Evolutionary conservation across 1,140 invertebrate genomes (phyloP), one percentile per base, ranked within the genome.

Genomic region (Drosophila arawakana): DNA sequence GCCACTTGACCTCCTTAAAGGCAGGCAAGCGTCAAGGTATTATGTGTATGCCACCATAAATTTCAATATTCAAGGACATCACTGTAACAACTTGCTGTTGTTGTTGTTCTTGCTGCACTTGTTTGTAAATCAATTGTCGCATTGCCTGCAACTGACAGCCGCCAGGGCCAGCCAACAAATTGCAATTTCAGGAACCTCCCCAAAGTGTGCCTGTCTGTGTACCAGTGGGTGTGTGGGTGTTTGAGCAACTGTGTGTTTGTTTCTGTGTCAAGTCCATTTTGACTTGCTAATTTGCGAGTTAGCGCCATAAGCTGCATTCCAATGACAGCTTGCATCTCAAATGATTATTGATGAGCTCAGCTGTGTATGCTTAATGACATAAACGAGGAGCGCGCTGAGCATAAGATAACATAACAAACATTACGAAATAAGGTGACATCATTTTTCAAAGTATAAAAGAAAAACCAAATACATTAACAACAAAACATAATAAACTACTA

Each of bases 111-210:
- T 77, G 30, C 55, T 34, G 47, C 73, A 83, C 57, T 71, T 50
- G 58, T 65, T 52, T 71, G 72, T 84, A 73, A 86, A 86, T 86
- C 83, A 86, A 88, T 88, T 88, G 83, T 80, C 83, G 80, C 80
- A 75, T 63, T 67, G 77, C 66, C 66, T 83, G 76, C 73, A 75
- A 71, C 65, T 62, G 81, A 82, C 76, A 82, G 58, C 57, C 73
- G 54, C 47, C 74, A 65, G 65, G 77, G 70, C 54, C 44, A 66
- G 47, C 50, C 54, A 59, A 34, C 62, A 76, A 86, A 86, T 73
- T 84, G 81, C 70, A 37, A 57, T 80, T 80, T 68, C 70, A 77
- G 73, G 55, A 61, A 68, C 39, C 35, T 4, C 9, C 55, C n/a
- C 30, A 7, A 44, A 35, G 54, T 76, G 39, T 52, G 35, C 61